phyloP scores from a whole-genome alignment of 2,888 invertebrate genomes.

The Petrophora chlorosata region DNA sequence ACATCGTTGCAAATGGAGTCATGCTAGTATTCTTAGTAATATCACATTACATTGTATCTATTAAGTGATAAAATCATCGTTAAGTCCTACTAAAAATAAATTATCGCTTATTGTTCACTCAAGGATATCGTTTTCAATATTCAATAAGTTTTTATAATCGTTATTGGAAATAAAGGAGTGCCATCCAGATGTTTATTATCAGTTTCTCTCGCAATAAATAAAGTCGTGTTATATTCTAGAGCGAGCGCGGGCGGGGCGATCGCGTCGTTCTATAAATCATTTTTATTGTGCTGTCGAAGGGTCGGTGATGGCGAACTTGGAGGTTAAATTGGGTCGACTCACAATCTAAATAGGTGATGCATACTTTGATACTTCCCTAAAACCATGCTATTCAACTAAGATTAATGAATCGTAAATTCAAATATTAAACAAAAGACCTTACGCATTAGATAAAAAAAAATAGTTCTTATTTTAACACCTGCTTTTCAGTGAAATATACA shows the following conservation, averaged over 20 bases:
- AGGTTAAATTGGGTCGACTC: conserved; percentile 72
- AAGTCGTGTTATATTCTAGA: conserved; percentile 76
- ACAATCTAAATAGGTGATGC: conserved; percentile 55
- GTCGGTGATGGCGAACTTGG: conserved; percentile 64
- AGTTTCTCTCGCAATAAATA: conserved; percentile 71
- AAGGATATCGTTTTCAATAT: conserved; percentile 28
- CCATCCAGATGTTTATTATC: conserved; percentile 70
- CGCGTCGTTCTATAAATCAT: conserved; percentile 75
- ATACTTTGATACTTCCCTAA: conserved; percentile 27
- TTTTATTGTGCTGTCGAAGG: conserved; percentile 79
- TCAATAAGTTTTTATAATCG: neutral
- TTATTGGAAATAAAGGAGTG: conserved; percentile 51
- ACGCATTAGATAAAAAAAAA: too few species aligned
- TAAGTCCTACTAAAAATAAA: too few species aligned
- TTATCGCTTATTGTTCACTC: too few species aligned
- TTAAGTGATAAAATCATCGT: too few species aligned
- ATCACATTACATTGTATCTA: too few species aligned
- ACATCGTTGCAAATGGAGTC: too few species aligned
- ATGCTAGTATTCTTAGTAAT: too few species aligned
- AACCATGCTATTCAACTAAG: too few species aligned
- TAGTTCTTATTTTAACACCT: too few species aligned
- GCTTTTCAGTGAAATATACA: too few species aligned
- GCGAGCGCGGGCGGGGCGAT: conserved; percentile 70
- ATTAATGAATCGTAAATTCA: too few species aligned
- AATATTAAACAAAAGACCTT: neutral